Percentiles rank a stretch among this genome's conserved stretches.
Conservation (phyloP, 1,140 invertebrate species). For the Melipona quadrifasciata region DNA sequence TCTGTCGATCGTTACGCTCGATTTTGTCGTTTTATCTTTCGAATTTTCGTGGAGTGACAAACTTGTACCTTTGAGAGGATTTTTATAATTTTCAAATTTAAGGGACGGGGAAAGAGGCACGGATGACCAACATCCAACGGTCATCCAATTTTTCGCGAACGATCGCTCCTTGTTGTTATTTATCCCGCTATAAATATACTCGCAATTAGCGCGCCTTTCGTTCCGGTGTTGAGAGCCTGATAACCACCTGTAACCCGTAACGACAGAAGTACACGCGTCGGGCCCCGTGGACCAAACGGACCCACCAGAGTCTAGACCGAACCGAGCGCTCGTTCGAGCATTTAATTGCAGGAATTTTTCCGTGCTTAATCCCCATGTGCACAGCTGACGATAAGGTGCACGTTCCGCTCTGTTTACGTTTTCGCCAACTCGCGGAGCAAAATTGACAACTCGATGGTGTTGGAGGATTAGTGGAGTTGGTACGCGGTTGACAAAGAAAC, state of each 20-base stretch:
- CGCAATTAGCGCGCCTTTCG: neutral
- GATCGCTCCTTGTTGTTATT: neutral
- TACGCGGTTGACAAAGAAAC: neutral
- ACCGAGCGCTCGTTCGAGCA: neutral
- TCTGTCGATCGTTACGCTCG: too few species aligned
- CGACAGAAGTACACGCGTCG: too few species aligned
- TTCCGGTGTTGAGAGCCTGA: neutral
- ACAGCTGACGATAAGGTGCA: too few species aligned
- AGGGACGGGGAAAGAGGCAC: too few species aligned
- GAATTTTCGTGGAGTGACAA: too few species aligned
- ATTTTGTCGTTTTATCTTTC: too few species aligned
- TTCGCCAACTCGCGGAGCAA: too few species aligned
- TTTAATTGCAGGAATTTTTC: neutral
- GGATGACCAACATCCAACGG: too few species aligned
- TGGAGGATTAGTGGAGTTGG: neutral
- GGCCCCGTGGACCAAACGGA: neutral
- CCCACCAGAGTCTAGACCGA: neutral
- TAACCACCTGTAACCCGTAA: neutral
- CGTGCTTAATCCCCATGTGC: neutral
- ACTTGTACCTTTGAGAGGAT: too few species aligned
- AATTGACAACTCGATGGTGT: neutral
- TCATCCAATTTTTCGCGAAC: too few species aligned
- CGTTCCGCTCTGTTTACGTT: neutral
- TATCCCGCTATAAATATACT: neutral
- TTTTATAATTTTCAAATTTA: too few species aligned